Evolutionary conservation across 1,140 invertebrate species (phyloP), one percentile per base, ranked within the genome.

Genomic region (Pogonomyrmex californicus): DNA sequence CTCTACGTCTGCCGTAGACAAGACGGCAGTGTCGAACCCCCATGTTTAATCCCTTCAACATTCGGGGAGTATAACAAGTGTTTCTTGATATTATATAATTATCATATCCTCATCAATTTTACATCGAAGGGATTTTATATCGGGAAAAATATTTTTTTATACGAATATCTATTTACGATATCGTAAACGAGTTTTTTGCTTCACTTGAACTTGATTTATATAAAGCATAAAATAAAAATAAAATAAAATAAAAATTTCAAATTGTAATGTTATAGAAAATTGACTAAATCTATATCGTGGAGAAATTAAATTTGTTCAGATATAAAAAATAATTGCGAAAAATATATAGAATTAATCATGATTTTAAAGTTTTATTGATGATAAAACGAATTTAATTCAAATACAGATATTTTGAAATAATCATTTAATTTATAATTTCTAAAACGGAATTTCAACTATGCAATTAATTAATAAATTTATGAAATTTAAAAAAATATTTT

Each of bases 1-100:
- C 81, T 85, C 76, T 79, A 41, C 65, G 78, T 88, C 49, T 73
- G 56, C 87, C 65, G 63, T 62, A 41, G 70, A 36, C 62, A 36
- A 68, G 71, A 76, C 82, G 56, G 41, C 82, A 51, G 71, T 77
- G 58, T 77, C 71, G 58, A 77, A 49, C 38, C 44, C 66, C 23
- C 9, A 33, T 68, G 65, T 68, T 68, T 33, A 49, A 68, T 68
- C 41, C 41, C 41, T 68, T 68, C 65, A 33, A 30, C 38, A 49
- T 17, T 23, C 23, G 38, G 75, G 30, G 44, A 65, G 60, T 51
- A 33, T 41, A 51, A 51, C 60, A 47, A 23, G 36, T 23, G 54
- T 63, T 56, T 36, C 17, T 23, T 49, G 33, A 54, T 47, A 14
- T 14, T 71, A 17, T 58, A 44, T 23, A 23, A 23, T 23, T 23